Conservation (phyloP, 2,797 vertebrate species). For the Anguilla obscura region DNA sequence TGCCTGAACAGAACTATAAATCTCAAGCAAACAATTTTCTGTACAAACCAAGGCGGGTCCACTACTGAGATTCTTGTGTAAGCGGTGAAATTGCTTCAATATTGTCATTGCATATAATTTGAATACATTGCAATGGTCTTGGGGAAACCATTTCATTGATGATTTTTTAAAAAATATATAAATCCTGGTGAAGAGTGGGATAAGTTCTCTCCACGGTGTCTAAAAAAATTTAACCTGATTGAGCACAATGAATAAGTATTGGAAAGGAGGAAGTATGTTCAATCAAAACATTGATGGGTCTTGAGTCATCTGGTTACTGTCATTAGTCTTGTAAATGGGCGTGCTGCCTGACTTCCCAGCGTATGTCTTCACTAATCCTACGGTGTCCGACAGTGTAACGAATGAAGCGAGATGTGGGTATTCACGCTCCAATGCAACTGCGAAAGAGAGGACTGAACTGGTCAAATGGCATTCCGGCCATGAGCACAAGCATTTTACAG, state of each 20-base stretch:
- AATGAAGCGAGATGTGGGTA: background rate
- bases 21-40: too few species aligned
- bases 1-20: too few species aligned
- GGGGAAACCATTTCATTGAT: background rate
- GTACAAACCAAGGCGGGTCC: background rate
- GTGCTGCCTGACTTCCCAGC: background rate
- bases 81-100: background rate
- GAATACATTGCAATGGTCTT: background rate
- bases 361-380: background rate
- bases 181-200: background rate
- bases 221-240: too few species aligned
- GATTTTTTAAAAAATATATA: background rate
- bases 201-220: too few species aligned
- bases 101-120: background rate
- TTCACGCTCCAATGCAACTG: background rate
- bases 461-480: too few species aligned
- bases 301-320: background rate
- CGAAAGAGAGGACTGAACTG: too few species aligned
- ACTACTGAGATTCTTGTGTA: background rate
- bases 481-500: too few species aligned
- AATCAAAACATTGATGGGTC: too few species aligned
- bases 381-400: background rate
- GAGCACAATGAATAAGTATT: background rate
- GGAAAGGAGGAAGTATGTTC: background rate
- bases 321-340: background rate